Conservation (phyloP, 2,888 invertebrate species). For the Sphaeridia pumilis region DNA sequence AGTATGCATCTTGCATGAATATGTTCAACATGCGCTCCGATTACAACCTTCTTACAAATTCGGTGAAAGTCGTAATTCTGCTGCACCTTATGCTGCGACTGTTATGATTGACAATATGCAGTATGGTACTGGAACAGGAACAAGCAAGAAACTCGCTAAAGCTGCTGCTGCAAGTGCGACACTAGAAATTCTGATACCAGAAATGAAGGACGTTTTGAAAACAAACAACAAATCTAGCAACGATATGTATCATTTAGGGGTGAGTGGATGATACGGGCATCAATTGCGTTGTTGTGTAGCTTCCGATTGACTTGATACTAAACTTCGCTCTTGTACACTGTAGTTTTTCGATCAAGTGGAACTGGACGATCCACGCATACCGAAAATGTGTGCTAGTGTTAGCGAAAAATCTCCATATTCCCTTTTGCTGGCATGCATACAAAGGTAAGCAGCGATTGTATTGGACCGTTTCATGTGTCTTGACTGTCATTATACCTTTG, state of each 20-base stretch:
- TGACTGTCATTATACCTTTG: not conserved
- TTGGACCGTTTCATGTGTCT: not conserved
- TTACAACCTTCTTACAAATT: constrained; percentile 89
- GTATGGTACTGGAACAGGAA: constrained; percentile 87
- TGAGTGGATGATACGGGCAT: constrained; percentile 10
- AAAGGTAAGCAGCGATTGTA: constrained; percentile 43
- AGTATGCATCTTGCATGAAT: constrained; percentile 93
- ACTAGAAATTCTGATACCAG: constrained; percentile 52
- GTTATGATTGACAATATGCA: constrained; percentile 83
- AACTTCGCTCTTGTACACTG: constrained; percentile 10
- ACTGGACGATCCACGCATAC: constrained; percentile 85
- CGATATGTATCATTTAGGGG: constrained; percentile 31
- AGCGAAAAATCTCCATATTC: constrained; percentile 93
- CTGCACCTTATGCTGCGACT: constrained; percentile 86
- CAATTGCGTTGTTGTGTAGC: not conserved
- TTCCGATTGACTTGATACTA: not conserved
- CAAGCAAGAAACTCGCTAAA: constrained; percentile 93
- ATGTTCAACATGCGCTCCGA: constrained; percentile 76
- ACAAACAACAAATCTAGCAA: constrained; percentile 32
- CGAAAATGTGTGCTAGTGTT: constrained; percentile 89
- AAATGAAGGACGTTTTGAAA: constrained; percentile 56
- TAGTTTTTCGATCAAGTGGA: constrained; percentile 84
- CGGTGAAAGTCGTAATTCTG: constrained; percentile 82
- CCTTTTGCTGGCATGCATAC: constrained; percentile 78
- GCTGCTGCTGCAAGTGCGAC: constrained; percentile 63